Evolutionary conservation across 2,888 invertebrate genomes (phyloP).

Genomic region (Athripsodes cinereus): DNA sequence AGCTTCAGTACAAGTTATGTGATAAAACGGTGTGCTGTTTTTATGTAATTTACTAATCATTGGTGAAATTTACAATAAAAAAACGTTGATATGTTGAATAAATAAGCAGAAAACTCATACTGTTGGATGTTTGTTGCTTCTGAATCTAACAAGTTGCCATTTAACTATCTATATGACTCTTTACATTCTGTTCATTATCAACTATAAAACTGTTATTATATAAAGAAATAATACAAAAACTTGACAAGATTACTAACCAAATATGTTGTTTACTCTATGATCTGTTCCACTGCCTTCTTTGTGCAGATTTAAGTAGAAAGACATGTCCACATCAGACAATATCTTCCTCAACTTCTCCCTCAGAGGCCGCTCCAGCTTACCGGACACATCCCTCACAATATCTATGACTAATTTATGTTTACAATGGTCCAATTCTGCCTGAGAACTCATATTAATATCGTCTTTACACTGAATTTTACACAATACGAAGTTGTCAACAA

Average conservation of each 20-base stretch:
- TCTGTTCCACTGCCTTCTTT: conserved; percentile 40
- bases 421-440: conserved; percentile 9
- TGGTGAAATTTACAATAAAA: not conserved
- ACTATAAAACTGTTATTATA: too few relatives aligned
- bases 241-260: conserved; percentile 34
- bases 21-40: not conserved
- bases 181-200: too few relatives aligned
- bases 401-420: conserved; percentile 13
- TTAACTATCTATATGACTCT: too few relatives aligned
- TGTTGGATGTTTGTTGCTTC: too few relatives aligned
- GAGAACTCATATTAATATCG: too few relatives aligned
- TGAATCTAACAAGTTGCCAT: too few relatives aligned
- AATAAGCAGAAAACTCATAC: too few relatives aligned
- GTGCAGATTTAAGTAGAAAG: conserved; percentile 41
- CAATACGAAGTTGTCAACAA: too few relatives aligned
- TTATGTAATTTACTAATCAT: not conserved
- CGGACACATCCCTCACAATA: conserved; percentile 8
- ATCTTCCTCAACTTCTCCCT: conserved; percentile 41
- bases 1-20: not conserved
- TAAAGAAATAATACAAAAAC: not conserved
- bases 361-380: conserved; percentile 28
- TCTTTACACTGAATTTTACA: too few relatives aligned
- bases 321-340: conserved; percentile 41
- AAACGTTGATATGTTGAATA: not conserved
- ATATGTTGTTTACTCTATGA: conserved; percentile 40